Conservation (phyloP, 2,888 invertebrate genomes). For the Cantharis nigra region DNA sequence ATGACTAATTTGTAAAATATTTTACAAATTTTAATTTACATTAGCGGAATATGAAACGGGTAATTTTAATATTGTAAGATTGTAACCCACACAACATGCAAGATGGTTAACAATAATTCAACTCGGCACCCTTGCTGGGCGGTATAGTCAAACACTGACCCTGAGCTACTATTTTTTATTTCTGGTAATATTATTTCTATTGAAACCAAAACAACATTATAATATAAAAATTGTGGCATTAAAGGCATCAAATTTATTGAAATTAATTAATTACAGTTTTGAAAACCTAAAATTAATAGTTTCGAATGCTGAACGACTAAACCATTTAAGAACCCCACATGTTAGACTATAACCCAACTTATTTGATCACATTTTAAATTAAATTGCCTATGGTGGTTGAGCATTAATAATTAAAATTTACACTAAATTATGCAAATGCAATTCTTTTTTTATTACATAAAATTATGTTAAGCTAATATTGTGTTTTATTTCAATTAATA, state of each 20-base stretch:
- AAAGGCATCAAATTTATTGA: not conserved
- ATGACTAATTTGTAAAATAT: not conserved
- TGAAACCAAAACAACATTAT: not conserved
- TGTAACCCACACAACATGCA: not conserved
- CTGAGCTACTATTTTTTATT: not conserved
- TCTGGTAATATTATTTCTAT: not conserved
- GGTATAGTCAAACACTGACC: not conserved
- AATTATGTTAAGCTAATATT: not conserved
- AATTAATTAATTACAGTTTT: not conserved
- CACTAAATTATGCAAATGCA: not conserved
- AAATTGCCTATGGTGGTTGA: not conserved
- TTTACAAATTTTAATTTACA: not conserved
- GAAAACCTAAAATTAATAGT: not conserved
- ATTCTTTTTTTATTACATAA: not conserved
- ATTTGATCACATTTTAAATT: not conserved
- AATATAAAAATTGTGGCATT: no score
- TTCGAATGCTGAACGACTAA: not conserved
- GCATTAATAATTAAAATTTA: not conserved
- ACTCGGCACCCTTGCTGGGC: not conserved
- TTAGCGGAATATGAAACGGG: not conserved
- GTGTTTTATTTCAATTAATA: not conserved
- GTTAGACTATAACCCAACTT: not conserved
- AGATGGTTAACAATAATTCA: not conserved
- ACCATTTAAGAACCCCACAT: not conserved
- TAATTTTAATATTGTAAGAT: not conserved